Evolutionary conservation across 2,113 vertebrate genomes (phyloP).

Genomic region (Actinemys pallida): DNA sequence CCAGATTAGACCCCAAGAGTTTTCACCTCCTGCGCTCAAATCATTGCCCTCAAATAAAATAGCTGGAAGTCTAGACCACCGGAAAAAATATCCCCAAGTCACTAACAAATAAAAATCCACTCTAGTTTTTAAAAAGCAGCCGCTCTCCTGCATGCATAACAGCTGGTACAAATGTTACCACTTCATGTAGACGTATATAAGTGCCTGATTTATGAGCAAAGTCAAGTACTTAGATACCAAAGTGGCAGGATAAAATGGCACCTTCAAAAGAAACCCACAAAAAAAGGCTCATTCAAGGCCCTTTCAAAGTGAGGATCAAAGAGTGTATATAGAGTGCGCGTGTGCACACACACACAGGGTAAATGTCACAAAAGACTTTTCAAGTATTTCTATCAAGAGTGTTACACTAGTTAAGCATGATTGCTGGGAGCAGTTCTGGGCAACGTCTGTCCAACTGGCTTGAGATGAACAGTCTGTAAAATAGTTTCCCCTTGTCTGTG

Average conservation of each 20-base stretch:
- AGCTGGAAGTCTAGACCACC: background rate
- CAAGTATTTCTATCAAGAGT: accelerated
- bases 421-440: background rate
- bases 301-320: background rate
- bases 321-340: background rate
- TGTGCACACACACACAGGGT: background rate
- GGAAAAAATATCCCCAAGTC: background rate
- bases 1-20: background rate
- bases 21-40: background rate
- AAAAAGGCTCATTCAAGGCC: background rate
- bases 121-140: background rate
- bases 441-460: background rate
- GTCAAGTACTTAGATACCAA: background rate
- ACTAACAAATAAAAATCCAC: background rate
- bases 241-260: background rate
- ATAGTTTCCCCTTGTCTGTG: background rate
- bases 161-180: background rate
- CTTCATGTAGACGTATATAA: background rate
- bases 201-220: background rate
- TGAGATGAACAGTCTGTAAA: background rate
- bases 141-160: background rate
- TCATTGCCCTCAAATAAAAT: background rate
- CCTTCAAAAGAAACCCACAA: background rate
- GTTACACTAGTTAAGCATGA: accelerated
- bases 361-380: background rate